These are phyloP conservation scores for Acholoe squamosa DNA, from an alignment of 2,888 invertebrate genomes.

Conservation along the genomic window DNA sequence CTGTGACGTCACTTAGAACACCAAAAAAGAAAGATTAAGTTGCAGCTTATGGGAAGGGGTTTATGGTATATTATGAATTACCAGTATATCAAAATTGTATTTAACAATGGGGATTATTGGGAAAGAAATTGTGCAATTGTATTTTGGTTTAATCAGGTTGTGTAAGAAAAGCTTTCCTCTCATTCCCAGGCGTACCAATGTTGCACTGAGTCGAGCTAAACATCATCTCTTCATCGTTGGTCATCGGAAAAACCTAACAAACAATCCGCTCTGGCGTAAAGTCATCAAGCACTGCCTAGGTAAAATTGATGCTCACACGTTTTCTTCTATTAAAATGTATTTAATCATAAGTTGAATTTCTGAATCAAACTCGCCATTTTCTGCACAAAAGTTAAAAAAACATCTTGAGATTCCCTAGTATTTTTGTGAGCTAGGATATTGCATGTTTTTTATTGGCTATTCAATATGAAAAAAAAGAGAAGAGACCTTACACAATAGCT, in stretches of 20 bases:
- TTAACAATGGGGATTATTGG: no score
- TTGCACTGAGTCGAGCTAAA: slow-evolving; percentile 78
- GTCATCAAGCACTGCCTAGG: slow-evolving; percentile 75
- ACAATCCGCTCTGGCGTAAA: slow-evolving; percentile 75
- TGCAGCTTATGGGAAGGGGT: no score
- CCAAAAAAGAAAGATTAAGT: no score
- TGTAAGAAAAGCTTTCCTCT: neutral
- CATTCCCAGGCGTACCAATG: slow-evolving; percentile 76
- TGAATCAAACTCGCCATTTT: neutral
- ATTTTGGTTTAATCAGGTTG: no score
- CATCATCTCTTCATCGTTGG: slow-evolving; percentile 79
- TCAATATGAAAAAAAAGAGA: no score
- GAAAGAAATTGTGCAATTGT: neutral
- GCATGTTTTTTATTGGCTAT: neutral
- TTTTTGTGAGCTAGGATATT: neutral
- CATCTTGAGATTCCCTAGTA: neutral
- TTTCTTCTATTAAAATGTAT: no score
- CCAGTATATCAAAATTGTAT: no score
- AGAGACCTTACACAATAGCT: no score
- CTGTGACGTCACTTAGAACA: no score
- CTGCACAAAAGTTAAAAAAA: neutral
- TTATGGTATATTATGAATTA: no score
- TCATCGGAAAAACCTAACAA: slow-evolving; percentile 73
- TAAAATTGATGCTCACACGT: slow-evolving; percentile 62
- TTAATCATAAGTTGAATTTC: no score